Evolutionary conservation across 2,797 vertebrate genomes (phyloP).

Genomic region (Hephaestus fuliginosus): DNA sequence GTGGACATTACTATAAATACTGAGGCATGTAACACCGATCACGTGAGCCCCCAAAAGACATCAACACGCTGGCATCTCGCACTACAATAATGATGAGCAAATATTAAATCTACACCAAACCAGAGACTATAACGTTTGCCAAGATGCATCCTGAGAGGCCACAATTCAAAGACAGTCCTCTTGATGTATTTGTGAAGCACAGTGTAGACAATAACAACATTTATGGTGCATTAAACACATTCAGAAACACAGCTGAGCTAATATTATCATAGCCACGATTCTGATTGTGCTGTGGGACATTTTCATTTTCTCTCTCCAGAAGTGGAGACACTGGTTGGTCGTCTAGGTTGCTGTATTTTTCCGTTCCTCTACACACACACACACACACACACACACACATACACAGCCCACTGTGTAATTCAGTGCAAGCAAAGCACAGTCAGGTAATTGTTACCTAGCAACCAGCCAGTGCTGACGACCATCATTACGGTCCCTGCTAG

Average conservation of each 20-base stretch:
- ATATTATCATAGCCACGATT: background rate
- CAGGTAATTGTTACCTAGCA: constrained; percentile 90
- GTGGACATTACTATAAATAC: constrained; percentile 53
- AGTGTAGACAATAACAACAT: background rate
- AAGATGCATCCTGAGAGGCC: background rate
- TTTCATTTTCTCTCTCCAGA: constrained; percentile 43
- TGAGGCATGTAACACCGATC: constrained; percentile 29
- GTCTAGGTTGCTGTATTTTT: constrained; percentile 76
- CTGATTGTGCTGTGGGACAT: constrained; percentile 25
- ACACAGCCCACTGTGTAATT: constrained; percentile 73
- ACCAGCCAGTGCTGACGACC: constrained; percentile 87
- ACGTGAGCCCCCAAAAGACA: constrained; percentile 27
- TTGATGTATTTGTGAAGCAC: background rate
- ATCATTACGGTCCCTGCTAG: constrained; percentile 83
- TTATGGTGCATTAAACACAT: background rate
- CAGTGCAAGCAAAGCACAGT: constrained; percentile 84
- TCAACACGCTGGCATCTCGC: background rate
- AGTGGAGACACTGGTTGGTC: constrained; percentile 57
- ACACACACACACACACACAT: constrained; percentile 42
- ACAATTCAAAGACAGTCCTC: constrained; percentile 3
- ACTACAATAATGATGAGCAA: background rate
- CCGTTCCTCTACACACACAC: constrained; percentile 56
- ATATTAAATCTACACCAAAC: background rate
- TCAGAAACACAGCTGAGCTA: constrained; percentile 23
- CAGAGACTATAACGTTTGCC: background rate